Evolutionary conservation across 2,888 invertebrate species (phyloP).

Genomic region (Platycnemis pennipes): DNA sequence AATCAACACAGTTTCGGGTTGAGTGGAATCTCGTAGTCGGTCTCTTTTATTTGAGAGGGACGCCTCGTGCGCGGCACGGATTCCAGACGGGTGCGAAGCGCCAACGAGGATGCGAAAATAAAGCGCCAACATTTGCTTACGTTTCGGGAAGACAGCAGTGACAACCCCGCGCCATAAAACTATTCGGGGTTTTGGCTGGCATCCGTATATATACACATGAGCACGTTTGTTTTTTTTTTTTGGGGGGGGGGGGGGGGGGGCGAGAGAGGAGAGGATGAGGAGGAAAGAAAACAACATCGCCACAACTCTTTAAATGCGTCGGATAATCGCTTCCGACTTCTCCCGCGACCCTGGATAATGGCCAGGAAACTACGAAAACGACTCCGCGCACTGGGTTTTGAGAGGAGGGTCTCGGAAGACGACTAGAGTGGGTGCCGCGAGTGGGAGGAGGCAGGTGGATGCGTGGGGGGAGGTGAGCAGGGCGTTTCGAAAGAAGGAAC

Average conservation of each 20-base stretch:
- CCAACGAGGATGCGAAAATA: neutral
- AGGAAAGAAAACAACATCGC: neutral
- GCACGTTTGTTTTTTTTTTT: neutral
- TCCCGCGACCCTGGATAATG: neutral
- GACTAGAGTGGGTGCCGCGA: neutral
- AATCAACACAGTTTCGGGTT: too few relatives aligned
- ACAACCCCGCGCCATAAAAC: neutral
- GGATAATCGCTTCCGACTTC: slow-evolving; percentile 34
- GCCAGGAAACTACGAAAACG: neutral
- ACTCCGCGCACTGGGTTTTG: neutral
- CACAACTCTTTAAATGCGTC: slow-evolving; percentile 12
- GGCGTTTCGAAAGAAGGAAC: neutral
- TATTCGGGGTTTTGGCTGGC: neutral
- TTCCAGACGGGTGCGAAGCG: neutral
- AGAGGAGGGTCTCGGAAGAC: neutral
- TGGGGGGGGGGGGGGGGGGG: neutral
- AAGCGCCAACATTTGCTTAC: slow-evolving; percentile 2
- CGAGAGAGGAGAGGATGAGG: neutral
- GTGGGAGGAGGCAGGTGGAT: neutral
- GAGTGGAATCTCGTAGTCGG: too few relatives aligned
- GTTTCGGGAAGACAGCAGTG: neutral
- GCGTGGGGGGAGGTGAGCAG: neutral
- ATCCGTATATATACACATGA: neutral
- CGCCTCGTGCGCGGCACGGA: too few relatives aligned
- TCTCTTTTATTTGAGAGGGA: too few relatives aligned